Base-by-base conservation (phyloP, 2,113 vertebrate genomes). In the Irena cyanogastra region DNA sequence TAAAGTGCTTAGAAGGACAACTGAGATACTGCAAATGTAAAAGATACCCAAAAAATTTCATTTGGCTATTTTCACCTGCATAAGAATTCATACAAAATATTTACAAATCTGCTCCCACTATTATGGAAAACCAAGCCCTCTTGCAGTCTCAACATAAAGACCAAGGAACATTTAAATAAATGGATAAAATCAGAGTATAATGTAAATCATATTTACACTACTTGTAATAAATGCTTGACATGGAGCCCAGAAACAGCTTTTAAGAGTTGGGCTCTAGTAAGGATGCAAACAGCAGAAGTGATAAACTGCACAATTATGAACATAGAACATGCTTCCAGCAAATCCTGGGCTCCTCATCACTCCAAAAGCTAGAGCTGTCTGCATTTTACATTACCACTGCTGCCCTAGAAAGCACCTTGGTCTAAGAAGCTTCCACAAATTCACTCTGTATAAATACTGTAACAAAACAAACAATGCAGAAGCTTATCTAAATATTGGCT, bases 401-500 rank as follows among this genome's bases (percentile, higher is more conserved):
- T 79, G 52, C 77, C 70, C 59, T 87, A 85, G 75, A 94, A 93
- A 94, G 84, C 35, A 82, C 10, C 6, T 50, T 60, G 45, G 39
- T 76, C 68, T 90, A 79, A 92, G 94, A 64, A 77, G 41, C 68
- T 92, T 78, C 66, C 45, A 90, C 24, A 89, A 49, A 59, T 31
- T 91, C 49, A 39, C 13, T 70, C 59, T 44, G 33, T 57, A 35
- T 59, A 78, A 93, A 47, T 66, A 80, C 2, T 71, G 28, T 47
- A 80, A 59, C 33, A 82, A 95, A 92, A 93, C 56, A 84, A 94
- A 94, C 89, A 90, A 44, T n/a, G 22, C 22, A 76, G 83, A 93
- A 61, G 60, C 64, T 89, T 83, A 94, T 91, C 86, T 78, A 96
- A 97, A 92, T 90, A 95, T 37, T 83, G 70, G 41, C 37, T 49